phyloP scores from a whole-genome alignment of 2,888 invertebrate species.

The Lasioglossum zephyrum region DNA sequence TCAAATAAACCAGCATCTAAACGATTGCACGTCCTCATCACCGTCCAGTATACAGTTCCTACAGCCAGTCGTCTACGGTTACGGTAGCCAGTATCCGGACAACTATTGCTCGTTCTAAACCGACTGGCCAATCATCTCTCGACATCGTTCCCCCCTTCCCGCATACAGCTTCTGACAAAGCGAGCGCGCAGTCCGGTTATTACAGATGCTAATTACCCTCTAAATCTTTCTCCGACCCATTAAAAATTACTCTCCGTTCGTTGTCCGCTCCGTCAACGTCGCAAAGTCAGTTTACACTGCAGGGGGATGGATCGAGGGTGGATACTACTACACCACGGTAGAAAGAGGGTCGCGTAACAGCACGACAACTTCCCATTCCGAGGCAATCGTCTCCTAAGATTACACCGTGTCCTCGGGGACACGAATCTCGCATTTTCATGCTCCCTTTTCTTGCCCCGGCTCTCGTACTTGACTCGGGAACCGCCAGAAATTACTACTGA shows the following conservation, averaged over 20 bases:
- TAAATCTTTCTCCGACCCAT: neutral
- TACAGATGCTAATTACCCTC: slow-evolving; percentile 17
- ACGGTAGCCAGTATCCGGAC: slow-evolving; percentile 11
- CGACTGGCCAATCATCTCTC: neutral
- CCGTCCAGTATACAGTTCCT: neutral
- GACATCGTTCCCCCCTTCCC: neutral
- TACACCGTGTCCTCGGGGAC: slow-evolving; percentile 22
- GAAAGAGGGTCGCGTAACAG: slow-evolving; percentile 29
- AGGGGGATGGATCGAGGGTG: neutral
- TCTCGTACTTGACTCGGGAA: neutral
- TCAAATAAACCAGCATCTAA: neutral
- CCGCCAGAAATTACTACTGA: neutral
- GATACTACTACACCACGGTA: neutral
- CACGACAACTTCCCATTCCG: slow-evolving; percentile 37
- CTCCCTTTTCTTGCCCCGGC: neutral
- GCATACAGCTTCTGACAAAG: neutral
- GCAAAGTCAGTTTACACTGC: slow-evolving; percentile 13
- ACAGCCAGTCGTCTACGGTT: neutral
- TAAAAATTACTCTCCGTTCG: slow-evolving; percentile 12
- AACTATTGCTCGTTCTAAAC: slow-evolving; percentile 3
- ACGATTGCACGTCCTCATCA: neutral
- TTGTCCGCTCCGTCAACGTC: neutral
- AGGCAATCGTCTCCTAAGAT: slow-evolving; percentile 29
- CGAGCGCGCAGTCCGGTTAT: neutral
- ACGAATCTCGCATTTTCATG: slow-evolving; percentile 15